Base-by-base conservation (phyloP, 1,140 invertebrate species). In the Drosophila navojoa region DNA sequence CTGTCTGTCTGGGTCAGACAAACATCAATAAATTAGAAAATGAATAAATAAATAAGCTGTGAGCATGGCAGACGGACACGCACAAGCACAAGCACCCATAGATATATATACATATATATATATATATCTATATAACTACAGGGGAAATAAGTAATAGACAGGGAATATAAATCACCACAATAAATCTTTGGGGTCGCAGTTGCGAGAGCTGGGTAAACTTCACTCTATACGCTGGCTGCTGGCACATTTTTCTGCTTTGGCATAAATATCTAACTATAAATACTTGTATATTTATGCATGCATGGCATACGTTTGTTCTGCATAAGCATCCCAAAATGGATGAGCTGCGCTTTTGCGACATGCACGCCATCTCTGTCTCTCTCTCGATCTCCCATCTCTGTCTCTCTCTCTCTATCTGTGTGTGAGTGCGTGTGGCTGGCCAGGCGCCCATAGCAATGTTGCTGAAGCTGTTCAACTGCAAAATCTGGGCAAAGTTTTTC, bases 21-120 rank as follows among this genome's bases (percentile, higher is more conserved):
- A 89, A 89, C 84, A 89, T 89, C 84, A 89, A 89, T 89, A 89
- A 89, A 89, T 89, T 89, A 89, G 84, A 89, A 89, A 89, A 90
- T 89, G 84, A 84, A 89, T 89, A 89, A 89, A 89, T 89, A 89
- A 89, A 89, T 89, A 89, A 89, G 84, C 84, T 89, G 62, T 73
- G 59, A 79, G 85, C 76, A 49, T 66, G 52, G 44, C 40, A 27
- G 27, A 64, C 62, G 40, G 16, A 55, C 52, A 27, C 19, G 35
- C 16, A 16, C 16, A 60, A 42, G 35, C 49, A 55, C 49, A 47
- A 32, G 25, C 15, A 15, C 40, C 29, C 32, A 62, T 35, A 42
- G 22, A 47, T 16, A 42, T 32, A 47, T 16, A 47, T 35, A 35
- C 10, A 35, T 2, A 32, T 35, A 35, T 35, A 47, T 16, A 16